A percentile compares a stretch with the other conserved stretches of the same genome.
Conservation (phyloP, 2,888 invertebrate species). For the Hypolimnas misippus region DNA sequence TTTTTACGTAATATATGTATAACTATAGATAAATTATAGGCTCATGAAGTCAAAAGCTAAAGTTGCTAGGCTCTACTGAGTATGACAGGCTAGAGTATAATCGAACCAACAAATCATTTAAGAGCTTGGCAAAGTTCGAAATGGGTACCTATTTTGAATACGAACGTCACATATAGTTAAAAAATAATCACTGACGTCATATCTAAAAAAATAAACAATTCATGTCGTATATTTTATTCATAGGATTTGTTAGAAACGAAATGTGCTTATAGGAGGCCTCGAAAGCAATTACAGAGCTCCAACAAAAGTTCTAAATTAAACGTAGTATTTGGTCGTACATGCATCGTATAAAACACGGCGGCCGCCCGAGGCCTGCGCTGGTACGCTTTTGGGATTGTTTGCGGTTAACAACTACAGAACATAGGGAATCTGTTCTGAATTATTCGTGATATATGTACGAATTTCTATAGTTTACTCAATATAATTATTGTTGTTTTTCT, state of each 20-base stretch:
- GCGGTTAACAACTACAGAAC: constrained; percentile 32
- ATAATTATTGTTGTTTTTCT: not conserved
- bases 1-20: too few relatives aligned
- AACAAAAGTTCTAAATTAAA: constrained; percentile 43
- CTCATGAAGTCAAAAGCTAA: too few relatives aligned
- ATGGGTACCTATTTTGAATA: not conserved
- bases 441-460: constrained; percentile 15
- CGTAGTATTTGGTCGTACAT: constrained; percentile 26
- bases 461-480: not conserved
- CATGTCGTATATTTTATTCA: constrained; percentile 1
- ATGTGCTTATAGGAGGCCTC: constrained; percentile 38
- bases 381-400: constrained; percentile 30
- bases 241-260: constrained; percentile 19
- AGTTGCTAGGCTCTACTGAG: too few relatives aligned
- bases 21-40: too few relatives aligned
- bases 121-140: too few relatives aligned
- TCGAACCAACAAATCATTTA: too few relatives aligned
- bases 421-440: constrained; percentile 23
- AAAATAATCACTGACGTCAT: not conserved
- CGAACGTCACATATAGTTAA: not conserved
- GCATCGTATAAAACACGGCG: constrained; percentile 29
- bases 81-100: too few relatives aligned
- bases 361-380: constrained; percentile 26
- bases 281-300: constrained; percentile 55
- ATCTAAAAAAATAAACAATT: not conserved